Conservation (phyloP, 92 coral and sea anemone species). For the Actinernus sp. region DNA sequence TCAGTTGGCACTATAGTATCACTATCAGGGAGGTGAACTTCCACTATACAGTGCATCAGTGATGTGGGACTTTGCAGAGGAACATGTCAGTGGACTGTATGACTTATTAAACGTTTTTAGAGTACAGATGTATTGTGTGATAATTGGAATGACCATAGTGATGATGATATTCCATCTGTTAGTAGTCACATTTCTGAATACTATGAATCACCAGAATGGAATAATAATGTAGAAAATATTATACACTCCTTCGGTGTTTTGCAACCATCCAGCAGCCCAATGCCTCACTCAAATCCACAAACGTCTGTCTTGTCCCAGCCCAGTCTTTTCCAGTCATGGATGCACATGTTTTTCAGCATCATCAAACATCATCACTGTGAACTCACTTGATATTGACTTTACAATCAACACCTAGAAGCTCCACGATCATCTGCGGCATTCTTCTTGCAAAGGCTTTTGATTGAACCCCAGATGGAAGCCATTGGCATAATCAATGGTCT, state of each 20-base stretch:
- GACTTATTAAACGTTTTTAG: too few relatives aligned
- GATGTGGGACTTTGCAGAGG: conserved; percentile 14
- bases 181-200: conserved; percentile 11
- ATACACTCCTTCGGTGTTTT: too few relatives aligned
- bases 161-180: conserved; percentile 10
- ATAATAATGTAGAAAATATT: background rate
- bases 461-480: conserved; percentile 1
- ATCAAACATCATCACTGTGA: too few relatives aligned
- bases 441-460: conserved; percentile 15
- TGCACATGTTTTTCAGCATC: too few relatives aligned
- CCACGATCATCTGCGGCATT: conserved; percentile 14
- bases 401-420: conserved; percentile 4
- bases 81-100: conserved; percentile 23
- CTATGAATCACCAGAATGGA: conserved; percentile 27
- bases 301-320: too few relatives aligned
- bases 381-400: conserved; percentile 25
- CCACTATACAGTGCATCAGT: conserved; percentile 4
- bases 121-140: too few relatives aligned
- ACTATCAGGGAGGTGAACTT: conserved; percentile 11
- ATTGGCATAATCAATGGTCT: conserved; percentile 22
- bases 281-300: too few relatives aligned
- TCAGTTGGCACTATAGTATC: conserved; percentile 6
- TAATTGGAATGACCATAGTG: background rate
- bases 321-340: too few relatives aligned
- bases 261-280: too few relatives aligned